Conservation (phyloP, 30 jellyfish, hydroid and myxozoan genomes). For the Rhopilema esculentum region DNA sequence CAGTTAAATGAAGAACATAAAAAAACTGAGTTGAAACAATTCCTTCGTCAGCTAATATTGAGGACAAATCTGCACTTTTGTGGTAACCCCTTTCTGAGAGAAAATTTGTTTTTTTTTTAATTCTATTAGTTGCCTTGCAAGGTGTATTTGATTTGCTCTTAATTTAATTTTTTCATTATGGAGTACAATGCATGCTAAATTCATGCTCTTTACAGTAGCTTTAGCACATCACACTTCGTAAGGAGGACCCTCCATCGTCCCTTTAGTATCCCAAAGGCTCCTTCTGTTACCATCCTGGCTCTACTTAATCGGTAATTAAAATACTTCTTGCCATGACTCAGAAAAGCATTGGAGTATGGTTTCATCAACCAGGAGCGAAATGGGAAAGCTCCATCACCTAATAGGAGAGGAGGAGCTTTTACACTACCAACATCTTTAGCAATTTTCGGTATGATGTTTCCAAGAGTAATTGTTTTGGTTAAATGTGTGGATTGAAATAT, state of each 20-base stretch:
- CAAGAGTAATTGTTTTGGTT: background rate
- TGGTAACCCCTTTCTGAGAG: too few species aligned
- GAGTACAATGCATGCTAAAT: slow-evolving; percentile 61
- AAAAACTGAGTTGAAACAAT: too few species aligned
- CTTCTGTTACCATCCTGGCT: slow-evolving; percentile 74
- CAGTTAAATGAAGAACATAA: too few species aligned
- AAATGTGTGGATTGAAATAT: slow-evolving; percentile 33
- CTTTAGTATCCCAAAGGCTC: slow-evolving; percentile 66
- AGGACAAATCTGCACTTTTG: too few species aligned
- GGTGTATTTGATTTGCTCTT: too few species aligned
- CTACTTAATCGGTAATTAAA: slow-evolving; percentile 61
- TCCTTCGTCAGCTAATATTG: too few species aligned
- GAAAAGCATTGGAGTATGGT: slow-evolving; percentile 44
- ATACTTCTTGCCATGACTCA: slow-evolving; percentile 19
- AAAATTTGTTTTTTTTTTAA: too few species aligned
- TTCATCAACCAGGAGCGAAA: slow-evolving; percentile 42
- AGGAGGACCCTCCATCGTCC: slow-evolving; percentile 66
- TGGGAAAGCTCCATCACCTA: slow-evolving; percentile 66
- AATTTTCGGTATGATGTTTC: slow-evolving; percentile 32
- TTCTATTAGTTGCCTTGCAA: too few species aligned
- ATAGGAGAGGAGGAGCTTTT: slow-evolving; percentile 37
- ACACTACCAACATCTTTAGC: slow-evolving; percentile 16
- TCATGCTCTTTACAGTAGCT: slow-evolving; percentile 21
- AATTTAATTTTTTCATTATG: too few species aligned
- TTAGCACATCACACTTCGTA: slow-evolving; percentile 50